Base-by-base conservation (phyloP, 2,113 vertebrate genomes). In the Baryphthengus martii region DNA sequence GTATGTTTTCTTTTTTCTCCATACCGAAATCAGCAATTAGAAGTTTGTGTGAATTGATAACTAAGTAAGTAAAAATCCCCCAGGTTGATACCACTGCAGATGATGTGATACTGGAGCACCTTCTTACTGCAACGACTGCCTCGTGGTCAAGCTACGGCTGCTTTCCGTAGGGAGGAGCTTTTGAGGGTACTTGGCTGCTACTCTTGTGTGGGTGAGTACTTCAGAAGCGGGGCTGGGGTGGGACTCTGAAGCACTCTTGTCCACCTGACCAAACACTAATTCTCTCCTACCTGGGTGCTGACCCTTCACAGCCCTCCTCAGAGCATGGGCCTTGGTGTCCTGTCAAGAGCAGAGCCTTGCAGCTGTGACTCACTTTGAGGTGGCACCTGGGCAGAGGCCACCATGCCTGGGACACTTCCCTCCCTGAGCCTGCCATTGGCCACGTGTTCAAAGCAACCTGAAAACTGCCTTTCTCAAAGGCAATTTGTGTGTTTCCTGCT, bases 71-170 rank as follows among this genome's bases (percentile, higher is more conserved):
- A 53, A 39, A 67, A 72, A 20, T 31, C 29, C 24, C n/a, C 8
- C 13, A 23, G 21, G 35, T 44, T 28, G 49, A 26, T 49, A 21
- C 26, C 2, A 7, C 37, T 44, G 73, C 4, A 1, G 80, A 56
- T 17, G 29, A 26, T 0, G 0, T 8, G 2, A 17, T 21, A 17
- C 18, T 35, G 63, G 52, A 67, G 45, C 56, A 53, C 47, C 63
- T 17, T 14, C 31, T 33, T 33, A 3, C 49, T 44, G 21, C 42
- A 31, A 6, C 28, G 29, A 33, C 29, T 33, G 53, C 53, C 53
- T 37, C 7, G 0, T 7, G 21, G 35, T 13, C 56, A 23, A 33
- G 63, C 56, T 42, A 3, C 0, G 1, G 63, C 40, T 35, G 35
- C 40, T 77, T 35, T 77, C 10, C 4, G 0, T 4, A 28, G 63